These are phyloP conservation scores for Poecilia wingei DNA, from an alignment of 2,797 vertebrate genomes.

Conservation along the genomic window DNA sequence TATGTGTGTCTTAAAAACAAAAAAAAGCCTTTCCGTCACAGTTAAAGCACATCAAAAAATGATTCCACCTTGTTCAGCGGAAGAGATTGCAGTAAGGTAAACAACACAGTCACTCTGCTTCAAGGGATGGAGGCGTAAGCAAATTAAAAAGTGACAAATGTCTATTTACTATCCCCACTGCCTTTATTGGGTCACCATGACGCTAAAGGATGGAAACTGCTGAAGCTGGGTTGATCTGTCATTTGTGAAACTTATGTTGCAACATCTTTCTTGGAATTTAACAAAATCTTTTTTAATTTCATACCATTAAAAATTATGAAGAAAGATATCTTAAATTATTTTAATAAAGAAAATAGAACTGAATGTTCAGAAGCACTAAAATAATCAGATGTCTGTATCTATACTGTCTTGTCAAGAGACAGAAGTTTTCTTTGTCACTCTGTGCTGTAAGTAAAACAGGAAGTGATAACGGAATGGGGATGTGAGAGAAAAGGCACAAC, in stretches of 20 bases:
- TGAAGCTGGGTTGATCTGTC: not conserved
- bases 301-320: not conserved
- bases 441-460: constrained; percentile 16
- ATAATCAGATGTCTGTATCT: not conserved
- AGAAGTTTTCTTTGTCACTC: accelerated
- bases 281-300: not conserved
- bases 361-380: not conserved
- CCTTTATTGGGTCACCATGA: constrained; percentile 35
- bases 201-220: constrained; percentile 10
- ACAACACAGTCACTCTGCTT: constrained; percentile 46
- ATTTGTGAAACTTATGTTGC: not conserved
- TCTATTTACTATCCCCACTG: constrained; percentile 31
- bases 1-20: constrained; percentile 17
- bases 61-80: constrained; percentile 30
- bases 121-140: constrained; percentile 41
- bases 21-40: constrained; percentile 15
- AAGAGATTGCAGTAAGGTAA: constrained; percentile 35
- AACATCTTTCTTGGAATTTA: not conserved
- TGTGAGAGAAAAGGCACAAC: not conserved
- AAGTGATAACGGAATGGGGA: constrained; percentile 68
- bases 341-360: not conserved
- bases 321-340: not conserved
- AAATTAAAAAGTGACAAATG: constrained; percentile 47
- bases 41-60: constrained; percentile 38
- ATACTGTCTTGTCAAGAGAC: not conserved